Conservation (phyloP, 2,113 vertebrate species). For the Lonchura striata region DNA sequence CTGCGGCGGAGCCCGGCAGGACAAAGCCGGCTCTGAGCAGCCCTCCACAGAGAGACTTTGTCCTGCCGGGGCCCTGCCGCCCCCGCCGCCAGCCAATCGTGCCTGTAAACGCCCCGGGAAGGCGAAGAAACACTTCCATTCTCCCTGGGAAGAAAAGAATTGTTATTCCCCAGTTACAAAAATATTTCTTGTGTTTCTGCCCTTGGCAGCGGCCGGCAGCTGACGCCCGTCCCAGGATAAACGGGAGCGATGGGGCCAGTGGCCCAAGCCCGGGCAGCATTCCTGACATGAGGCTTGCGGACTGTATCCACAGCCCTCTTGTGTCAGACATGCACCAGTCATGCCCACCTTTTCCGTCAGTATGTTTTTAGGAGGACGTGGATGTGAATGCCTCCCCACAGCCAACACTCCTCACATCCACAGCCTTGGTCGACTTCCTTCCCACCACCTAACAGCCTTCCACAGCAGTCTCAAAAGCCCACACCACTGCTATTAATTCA, state of each 20-base stretch:
- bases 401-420: accelerated
- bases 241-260: accelerated
- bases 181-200: conserved; percentile 30
- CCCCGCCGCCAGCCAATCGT: conserved; percentile 25
- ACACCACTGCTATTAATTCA: neutral
- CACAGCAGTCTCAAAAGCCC: neutral
- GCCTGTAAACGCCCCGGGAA: neutral
- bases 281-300: accelerated
- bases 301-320: accelerated
- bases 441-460: neutral
- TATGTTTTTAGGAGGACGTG: neutral
- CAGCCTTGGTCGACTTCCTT: neutral
- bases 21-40: conserved; percentile 29
- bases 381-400: neutral
- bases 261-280: accelerated
- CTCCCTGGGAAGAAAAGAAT: conserved; percentile 35
- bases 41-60: conserved; percentile 41
- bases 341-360: no score
- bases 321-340: accelerated
- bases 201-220: neutral
- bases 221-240: neutral
- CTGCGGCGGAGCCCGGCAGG: neutral
- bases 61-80: neutral
- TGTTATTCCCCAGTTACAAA: conserved; percentile 18
- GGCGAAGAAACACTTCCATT: conserved; percentile 11